Evolutionary conservation across 2,797 vertebrate genomes (phyloP).

Genomic region (Hippoglossus hippoglossus): DNA sequence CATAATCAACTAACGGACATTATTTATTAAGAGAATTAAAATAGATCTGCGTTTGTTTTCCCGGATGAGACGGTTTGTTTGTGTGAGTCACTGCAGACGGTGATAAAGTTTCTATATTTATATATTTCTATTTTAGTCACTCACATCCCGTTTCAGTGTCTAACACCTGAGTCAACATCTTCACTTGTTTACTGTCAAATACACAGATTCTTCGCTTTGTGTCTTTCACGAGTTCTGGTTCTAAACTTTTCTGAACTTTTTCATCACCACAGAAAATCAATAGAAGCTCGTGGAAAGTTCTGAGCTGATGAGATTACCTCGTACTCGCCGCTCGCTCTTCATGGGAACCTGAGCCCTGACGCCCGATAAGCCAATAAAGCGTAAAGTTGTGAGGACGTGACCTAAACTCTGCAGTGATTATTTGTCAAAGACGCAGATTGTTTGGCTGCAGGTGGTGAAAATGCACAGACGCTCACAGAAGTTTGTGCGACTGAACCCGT

Average conservation of each 20-base stretch:
- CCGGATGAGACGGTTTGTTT: too few species aligned
- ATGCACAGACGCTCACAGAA: too few species aligned
- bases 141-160: neutral
- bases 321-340: conserved; percentile 9
- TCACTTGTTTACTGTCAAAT: neutral
- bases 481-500: too few species aligned
- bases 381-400: neutral
- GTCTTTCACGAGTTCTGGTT: neutral
- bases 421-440: too few species aligned
- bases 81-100: too few species aligned
- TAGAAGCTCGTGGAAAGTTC: conserved; percentile 43
- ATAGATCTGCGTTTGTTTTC: too few species aligned
- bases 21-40: too few species aligned
- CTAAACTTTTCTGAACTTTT: conserved; percentile 24
- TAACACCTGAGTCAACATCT: neutral
- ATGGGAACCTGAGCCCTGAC: conserved; percentile 41
- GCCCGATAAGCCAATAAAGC: conserved; percentile 32
- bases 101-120: too few species aligned
- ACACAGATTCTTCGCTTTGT: neutral
- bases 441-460: too few species aligned
- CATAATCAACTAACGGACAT: too few species aligned
- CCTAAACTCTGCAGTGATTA: too few species aligned
- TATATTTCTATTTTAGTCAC: neutral
- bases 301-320: conserved; percentile 34
- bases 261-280: conserved; percentile 43